Base-by-base conservation (phyloP, 2,113 vertebrate genomes). In the Siniperca chuatsi region DNA sequence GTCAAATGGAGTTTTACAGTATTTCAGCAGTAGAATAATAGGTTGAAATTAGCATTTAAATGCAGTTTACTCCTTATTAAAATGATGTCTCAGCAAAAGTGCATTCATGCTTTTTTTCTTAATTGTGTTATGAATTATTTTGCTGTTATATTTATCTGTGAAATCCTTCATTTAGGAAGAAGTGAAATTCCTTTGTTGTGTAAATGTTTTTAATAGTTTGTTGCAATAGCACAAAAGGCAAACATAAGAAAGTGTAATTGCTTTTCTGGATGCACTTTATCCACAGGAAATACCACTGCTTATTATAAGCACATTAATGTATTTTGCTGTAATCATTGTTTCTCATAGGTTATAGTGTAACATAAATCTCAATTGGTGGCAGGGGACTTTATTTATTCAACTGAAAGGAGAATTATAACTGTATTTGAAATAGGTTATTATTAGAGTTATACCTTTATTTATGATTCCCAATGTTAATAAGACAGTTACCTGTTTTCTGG, bases 51-150 rank as follows among this genome's bases (percentile, higher is more conserved):
- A 60, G n/a, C 40, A 54, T 81, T 73, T 25, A 37, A 78, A 54
- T 77, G 7, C n/a, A 61, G 5, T 60, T 67, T 50, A 64, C 57
- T 65, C 11, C 15, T 48, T 50, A 48, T 75, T 71, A 16, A 67
- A 72, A 42, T 71, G 10, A 71, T 25, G 15, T 33, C 52, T 37
- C 72, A 37, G 55, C 50, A 75, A 60, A 79, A 61, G 44, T 46
- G 46, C n/a, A 74, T 13, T 35, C 20, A 20, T 55, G 21, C 1
- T 37, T 62, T 60, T 54, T 68, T 66, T 37, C 12, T 18, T 79
- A 25, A 54, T 54, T 78, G 23, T 75, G 52, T 62, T 70, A 25
- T 76, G 16, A 65, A 54, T 86, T 66, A 20, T 54, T 86, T 66
- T 54, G 54, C 20, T 44, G 9, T 65, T 11, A 5, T 60, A 66